phyloP scores from a whole-genome alignment of 30 jellyfish, hydroid and myxozoan genomes.

The Pseudorhiza aurosa region DNA sequence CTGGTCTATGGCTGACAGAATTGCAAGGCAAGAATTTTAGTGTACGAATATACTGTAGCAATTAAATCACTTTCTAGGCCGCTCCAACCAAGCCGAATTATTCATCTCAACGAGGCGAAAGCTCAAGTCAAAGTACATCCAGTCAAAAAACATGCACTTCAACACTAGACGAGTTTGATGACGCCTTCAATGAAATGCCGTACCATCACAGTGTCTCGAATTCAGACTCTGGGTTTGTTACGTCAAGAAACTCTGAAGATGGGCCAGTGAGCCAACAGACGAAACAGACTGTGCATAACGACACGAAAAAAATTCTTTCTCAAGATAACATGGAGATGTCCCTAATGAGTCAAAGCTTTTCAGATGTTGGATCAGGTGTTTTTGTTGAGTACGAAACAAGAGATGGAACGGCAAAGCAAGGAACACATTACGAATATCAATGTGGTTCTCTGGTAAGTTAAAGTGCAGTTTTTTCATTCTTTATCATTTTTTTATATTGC shows the following conservation, averaged over 20 bases:
- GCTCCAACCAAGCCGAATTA: constrained; percentile 2
- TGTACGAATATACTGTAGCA: too few species aligned
- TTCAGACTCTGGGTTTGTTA: constrained; percentile 44
- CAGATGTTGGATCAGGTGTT: constrained; percentile 9
- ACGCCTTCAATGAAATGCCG: constrained; percentile 13
- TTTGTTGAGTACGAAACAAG: constrained; percentile 80
- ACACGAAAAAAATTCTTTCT: neutral
- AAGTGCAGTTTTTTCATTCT: too few species aligned
- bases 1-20: too few species aligned
- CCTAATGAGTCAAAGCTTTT: neutral
- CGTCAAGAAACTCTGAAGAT: constrained; percentile 27
- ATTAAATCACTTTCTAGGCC: neutral
- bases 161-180: constrained; percentile 49
- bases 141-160: constrained; percentile 49
- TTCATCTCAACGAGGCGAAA: neutral
- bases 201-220: constrained; percentile 29
- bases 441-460: constrained; percentile 63
- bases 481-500: too few species aligned
- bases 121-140: neutral
- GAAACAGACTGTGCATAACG: neutral
- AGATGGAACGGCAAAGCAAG: constrained; percentile 83
- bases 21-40: too few species aligned
- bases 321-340: constrained; percentile 28
- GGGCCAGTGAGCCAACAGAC: neutral
- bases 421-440: constrained; percentile 52